Conservation (phyloP, 2,113 vertebrate species). For the Bombycilla garrulus region DNA sequence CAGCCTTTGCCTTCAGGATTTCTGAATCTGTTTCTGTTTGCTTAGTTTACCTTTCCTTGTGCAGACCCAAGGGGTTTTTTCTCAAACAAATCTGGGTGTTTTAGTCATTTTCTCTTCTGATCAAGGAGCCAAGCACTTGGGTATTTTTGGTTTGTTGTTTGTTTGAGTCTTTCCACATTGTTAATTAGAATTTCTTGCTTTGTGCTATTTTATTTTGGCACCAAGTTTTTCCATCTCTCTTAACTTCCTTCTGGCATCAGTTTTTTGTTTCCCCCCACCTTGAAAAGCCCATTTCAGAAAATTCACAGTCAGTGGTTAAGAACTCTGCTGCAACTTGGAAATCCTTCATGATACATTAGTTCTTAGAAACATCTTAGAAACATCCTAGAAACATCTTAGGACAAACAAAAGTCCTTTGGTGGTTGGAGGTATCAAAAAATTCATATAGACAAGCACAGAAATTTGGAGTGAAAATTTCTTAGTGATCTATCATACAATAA, state of each 20-base stretch:
- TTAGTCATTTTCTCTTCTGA: background rate
- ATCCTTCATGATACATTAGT: background rate
- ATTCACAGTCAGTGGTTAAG: background rate
- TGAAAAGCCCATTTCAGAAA: background rate
- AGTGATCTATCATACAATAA: background rate
- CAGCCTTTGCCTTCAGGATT: background rate
- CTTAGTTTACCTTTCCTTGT: background rate
- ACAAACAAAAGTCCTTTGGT: background rate
- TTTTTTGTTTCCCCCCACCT: background rate
- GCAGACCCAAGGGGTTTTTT: background rate
- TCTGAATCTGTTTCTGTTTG: background rate
- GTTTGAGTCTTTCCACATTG: background rate
- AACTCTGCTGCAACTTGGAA: background rate
- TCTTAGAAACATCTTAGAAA: background rate
- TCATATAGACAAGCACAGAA: background rate
- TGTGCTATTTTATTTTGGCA: background rate
- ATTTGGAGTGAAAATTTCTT: background rate
- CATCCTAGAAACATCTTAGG: background rate
- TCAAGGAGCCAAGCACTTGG: background rate
- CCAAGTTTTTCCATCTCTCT: background rate
- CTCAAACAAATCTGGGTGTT: fast-evolving
- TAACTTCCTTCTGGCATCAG: background rate
- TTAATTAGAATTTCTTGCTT: background rate
- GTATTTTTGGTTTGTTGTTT: background rate
- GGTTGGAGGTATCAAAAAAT: background rate